Evolutionary conservation across 2,888 invertebrate species (phyloP).

Genomic region (Criorhina ranunculi): DNA sequence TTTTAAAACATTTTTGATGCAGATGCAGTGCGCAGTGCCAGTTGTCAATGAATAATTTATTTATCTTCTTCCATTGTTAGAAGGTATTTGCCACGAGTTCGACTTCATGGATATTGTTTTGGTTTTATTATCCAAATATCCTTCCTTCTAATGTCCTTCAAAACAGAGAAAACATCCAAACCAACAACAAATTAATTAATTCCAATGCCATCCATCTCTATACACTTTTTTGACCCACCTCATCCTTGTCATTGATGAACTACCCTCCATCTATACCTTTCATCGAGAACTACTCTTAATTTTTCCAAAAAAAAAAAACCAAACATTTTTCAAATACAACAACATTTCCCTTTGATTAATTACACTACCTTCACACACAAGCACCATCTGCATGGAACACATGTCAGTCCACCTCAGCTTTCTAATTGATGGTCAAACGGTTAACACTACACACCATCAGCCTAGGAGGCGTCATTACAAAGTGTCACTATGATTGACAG

Average conservation of each 20-base stretch:
- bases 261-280: not conserved
- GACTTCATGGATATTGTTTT: no score
- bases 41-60: no score
- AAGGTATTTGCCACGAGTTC: no score
- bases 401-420: conserved; percentile 17
- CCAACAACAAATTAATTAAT: no score
- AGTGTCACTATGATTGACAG: conserved; percentile 40
- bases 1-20: no score
- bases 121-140: no score
- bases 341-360: conserved; percentile 41
- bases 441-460: conserved; percentile 8
- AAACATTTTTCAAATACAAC: conserved; percentile 14
- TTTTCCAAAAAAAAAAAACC: conserved; percentile 2
- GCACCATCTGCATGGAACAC: conserved; percentile 38
- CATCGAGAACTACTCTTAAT: conserved; percentile 17
- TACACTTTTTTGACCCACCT: no score
- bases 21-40: no score
- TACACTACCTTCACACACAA: conserved; percentile 14
- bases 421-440: conserved; percentile 59
- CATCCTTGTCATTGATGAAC: not conserved
- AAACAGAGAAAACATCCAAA: no score
- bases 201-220: no score
- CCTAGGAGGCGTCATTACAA: conserved; percentile 16
- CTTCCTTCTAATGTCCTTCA: no score
- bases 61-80: no score